Base-by-base conservation (phyloP, 2,797 vertebrate genomes). In the Alectoris magna region DNA sequence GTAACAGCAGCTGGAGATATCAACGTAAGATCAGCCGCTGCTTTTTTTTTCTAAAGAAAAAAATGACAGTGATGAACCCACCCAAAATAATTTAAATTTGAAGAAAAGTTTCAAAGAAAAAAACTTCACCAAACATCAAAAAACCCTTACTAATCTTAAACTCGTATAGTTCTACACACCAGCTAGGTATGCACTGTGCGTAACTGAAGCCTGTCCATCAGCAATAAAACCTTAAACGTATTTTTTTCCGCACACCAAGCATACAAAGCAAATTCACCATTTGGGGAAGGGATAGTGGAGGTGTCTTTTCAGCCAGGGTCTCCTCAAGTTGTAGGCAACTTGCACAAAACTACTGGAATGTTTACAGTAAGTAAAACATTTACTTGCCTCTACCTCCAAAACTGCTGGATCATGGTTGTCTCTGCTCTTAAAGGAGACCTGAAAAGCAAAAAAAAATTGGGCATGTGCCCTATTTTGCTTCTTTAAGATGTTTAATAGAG, bases 321-420 rank as follows among this genome's bases (percentile, higher is more conserved):
- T 91, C 78, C 79, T 87, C 46, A 78, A 94, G 43, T 56, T 51
- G 29, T 3, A 77, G 19, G 4, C 24, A 51, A 91, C 80, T 75
- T 67, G 36, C 41, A 82, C 77, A 85, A 92, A 49, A 7, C 78
- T 63, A 84, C 0, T 76, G 64, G 27, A 76, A 91, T 84, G 67
- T 79, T 95, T 93, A 93, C 95, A 94, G 95, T 46, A 43, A 95
- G 92, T 91, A 88, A 95, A 96, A 95, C 76, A 93, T 95, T 96
- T 96, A 96, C 96, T 96, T 95, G 96, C 95, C 96, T 96, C 95
- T 95, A 95, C 95, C 94, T 96, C 95, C 94, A 95, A 95, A 96
- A 96, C 67, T 94, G 95, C 89, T 94, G 94, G 83, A 88, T 94
- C 96, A 95, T 93, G 91, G 95, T 4, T 96, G 85, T 91, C 92